phyloP scores from a whole-genome alignment of 2,888 invertebrate genomes.

The Digitonthophagus gazella region DNA sequence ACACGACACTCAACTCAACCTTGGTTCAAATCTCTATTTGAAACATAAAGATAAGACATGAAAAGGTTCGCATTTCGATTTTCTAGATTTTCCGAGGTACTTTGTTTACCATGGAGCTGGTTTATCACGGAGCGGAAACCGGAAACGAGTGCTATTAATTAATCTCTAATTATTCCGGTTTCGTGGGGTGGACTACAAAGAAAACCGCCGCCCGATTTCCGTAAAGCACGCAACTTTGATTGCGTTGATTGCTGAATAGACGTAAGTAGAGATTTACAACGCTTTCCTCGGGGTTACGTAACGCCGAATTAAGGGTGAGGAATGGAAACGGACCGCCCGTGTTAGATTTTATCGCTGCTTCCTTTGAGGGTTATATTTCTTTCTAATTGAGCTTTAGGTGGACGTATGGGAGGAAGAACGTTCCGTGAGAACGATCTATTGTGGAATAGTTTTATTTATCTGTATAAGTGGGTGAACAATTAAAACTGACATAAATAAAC shows the following conservation, averaged over 20 bases:
- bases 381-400: neutral
- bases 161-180: constrained; percentile 28
- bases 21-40: too few relatives aligned
- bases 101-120: too few relatives aligned
- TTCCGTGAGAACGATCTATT: neutral
- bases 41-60: too few relatives aligned
- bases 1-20: neutral
- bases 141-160: constrained; percentile 27
- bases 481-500: neutral
- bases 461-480: too few relatives aligned
- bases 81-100: too few relatives aligned
- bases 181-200: constrained; percentile 10
- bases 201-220: neutral
- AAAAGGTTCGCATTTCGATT: too few relatives aligned
- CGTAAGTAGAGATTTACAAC: too few relatives aligned
- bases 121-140: constrained; percentile 23
- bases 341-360: neutral
- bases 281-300: neutral
- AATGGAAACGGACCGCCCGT: neutral
- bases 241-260: too few relatives aligned
- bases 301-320: neutral
- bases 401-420: neutral
- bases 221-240: neutral
- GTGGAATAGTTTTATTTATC: too few relatives aligned
- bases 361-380: neutral